A percentile compares a stretch with the other conserved stretches of the same genome.
These are phyloP conservation scores for Pantherophis vulpinus DNA, from an alignment of 2,797 vertebrate genomes.

Conservation along the genomic window DNA sequence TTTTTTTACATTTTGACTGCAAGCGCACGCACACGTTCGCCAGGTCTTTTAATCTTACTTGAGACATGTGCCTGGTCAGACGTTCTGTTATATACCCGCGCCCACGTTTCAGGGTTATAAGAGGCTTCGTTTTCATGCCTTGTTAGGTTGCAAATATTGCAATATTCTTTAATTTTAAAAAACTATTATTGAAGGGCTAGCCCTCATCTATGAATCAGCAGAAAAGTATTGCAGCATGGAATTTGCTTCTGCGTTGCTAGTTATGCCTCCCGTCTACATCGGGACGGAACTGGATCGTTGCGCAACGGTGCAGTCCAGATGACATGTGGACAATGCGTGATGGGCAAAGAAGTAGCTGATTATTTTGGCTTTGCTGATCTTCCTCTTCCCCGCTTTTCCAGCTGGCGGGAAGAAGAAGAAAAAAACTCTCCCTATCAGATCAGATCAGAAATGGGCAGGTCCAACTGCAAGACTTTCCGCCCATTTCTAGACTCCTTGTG, in stretches of 20 bases:
- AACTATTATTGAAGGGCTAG: neutral
- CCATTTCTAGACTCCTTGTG: neutral
- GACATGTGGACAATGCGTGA: neutral
- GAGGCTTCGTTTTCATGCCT: neutral
- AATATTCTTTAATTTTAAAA: neutral
- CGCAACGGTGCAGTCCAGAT: neutral
- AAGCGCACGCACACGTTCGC: neutral
- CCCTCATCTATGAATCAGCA: neutral
- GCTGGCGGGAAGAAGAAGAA: neutral
- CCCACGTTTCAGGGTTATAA: neutral
- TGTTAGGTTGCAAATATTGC: neutral
- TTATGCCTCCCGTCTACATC: neutral
- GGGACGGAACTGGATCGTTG: neutral
- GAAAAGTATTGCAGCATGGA: neutral
- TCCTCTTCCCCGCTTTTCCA: neutral
- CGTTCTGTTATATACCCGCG: neutral
- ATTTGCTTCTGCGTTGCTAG: neutral
- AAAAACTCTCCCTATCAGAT: neutral
- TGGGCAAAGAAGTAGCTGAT: neutral
- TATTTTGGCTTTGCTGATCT: neutral
- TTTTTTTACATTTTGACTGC: neutral
- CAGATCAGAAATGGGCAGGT: neutral
- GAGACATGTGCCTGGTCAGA: neutral
- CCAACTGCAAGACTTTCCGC: neutral
- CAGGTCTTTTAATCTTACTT: neutral